These are phyloP conservation scores for Caenorhabditis uteleia DNA, from an alignment of 2,888 invertebrate species.

Conservation along the genomic window DNA sequence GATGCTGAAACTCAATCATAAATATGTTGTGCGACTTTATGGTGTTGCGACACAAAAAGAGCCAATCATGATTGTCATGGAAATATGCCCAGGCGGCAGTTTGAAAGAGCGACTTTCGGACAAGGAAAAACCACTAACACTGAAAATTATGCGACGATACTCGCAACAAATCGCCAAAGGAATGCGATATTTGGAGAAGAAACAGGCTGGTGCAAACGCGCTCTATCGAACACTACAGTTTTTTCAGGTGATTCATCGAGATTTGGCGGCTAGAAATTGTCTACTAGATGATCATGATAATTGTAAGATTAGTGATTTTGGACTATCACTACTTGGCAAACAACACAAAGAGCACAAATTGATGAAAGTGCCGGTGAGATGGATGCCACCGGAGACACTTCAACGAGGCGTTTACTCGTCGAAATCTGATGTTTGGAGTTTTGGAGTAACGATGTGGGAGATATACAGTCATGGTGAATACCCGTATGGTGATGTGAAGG, in stretches of 20 bases:
- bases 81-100: conserved; percentile 47
- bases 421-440: conserved; percentile 55
- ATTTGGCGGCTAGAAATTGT: conserved; percentile 51
- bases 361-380: conserved; percentile 51
- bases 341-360: conserved; percentile 50
- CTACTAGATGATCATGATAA: conserved; percentile 40
- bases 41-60: conserved; percentile 56
- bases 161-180: conserved; percentile 45
- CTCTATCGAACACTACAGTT: neutral
- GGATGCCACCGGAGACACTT: conserved; percentile 54
- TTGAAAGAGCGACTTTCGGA: conserved; percentile 23
- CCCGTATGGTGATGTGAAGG: conserved; percentile 44
- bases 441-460: conserved; percentile 50
- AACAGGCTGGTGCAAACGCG: conserved; percentile 21
- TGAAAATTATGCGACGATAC: conserved; percentile 25
- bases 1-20: conserved; percentile 55
- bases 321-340: conserved; percentile 50
- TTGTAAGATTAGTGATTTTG: conserved; percentile 60
- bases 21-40: conserved; percentile 50
- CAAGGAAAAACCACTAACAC: conserved; percentile 4
- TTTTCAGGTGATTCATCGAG: conserved; percentile 51
- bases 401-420: conserved; percentile 45
- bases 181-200: conserved; percentile 54
- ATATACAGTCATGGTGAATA: conserved; percentile 40
- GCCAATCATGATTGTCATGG: conserved; percentile 62